Evolutionary conservation across 2,797 vertebrate genomes (phyloP), one percentile per base, ranked within the genome.

Genomic region (Melanotaenia boesemani): DNA sequence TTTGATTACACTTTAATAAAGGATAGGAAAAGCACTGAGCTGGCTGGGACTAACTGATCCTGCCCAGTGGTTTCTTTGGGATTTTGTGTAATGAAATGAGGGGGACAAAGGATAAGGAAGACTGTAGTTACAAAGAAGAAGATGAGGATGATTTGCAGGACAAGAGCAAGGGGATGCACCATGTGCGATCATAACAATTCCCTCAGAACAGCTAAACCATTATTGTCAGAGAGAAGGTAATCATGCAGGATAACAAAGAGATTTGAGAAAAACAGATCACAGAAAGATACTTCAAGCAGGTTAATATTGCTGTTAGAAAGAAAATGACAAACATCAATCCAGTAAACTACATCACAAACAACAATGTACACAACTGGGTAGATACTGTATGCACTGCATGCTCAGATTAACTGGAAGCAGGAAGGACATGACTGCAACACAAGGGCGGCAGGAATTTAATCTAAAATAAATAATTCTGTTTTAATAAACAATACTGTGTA

Each of bases 1-100:
- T 98, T 98, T 99, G 96, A 97, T 98, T 97, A 97, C 96, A 96
- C 95, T 96, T 91, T 96, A 97, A 97, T 96, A 98, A 96, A 95
- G 95, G 95, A 96, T 91, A 94, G 94, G 95, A 57, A 72, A 95
- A 94, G 90, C 95, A 93, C 72, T 76, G 89, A 91, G 89, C 95
- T 95, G 95, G 90, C 93, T 94, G 94, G 91, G 95, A 94, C 95
- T 94, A 90, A 95, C 94, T 94, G 95, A 95, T 96, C 95, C 95
- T 92, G 93, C 95, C 92, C 93, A 89, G 92, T 93, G 94, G 93
- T 94, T 95, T 96, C 95, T 93, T 76, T 94, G 96, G 96, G 95
- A 95, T 95, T 95, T 77, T 67, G 87, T 92, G 89, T 94, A 95
- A 97, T 96, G 95, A 97, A 96, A 96, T 90, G 93, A 94, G 86